Percentiles rank a stretch among this genome's conserved stretches.
phyloP scores from a whole-genome alignment of 2,113 vertebrate species.

The Spizaetus ornatus region DNA sequence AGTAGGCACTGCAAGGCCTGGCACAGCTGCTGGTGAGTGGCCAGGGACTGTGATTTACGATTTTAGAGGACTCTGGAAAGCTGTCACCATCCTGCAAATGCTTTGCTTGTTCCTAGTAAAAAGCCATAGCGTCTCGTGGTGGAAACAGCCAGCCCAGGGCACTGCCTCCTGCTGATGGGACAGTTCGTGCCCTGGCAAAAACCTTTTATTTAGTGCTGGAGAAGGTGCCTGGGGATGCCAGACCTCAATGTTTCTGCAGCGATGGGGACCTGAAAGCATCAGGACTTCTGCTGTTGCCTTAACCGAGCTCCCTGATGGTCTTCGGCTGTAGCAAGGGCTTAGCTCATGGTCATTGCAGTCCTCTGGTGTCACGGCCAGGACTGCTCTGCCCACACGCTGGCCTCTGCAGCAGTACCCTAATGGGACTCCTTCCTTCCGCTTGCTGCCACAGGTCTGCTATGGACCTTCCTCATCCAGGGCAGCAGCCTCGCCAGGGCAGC shows the following conservation, averaged over 20 bases:
- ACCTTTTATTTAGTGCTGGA: neutral
- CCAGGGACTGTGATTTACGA: accelerated
- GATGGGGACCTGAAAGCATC: neutral
- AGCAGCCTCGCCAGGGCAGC: neutral
- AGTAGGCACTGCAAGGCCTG: neutral
- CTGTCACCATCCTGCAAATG: neutral
- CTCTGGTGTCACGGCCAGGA: neutral
- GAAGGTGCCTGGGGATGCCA: neutral
- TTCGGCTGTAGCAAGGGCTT: neutral
- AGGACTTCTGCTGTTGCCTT: neutral
- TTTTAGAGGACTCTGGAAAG: neutral
- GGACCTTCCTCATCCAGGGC: neutral
- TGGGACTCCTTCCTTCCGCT: neutral
- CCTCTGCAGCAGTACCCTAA: neutral
- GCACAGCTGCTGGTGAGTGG: neutral
- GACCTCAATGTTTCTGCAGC: neutral
- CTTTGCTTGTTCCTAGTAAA: neutral
- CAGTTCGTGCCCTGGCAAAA: neutral
- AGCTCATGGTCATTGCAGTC: too few species aligned
- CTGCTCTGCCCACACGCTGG: accelerated
- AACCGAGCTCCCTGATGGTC: neutral
- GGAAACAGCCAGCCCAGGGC: neutral
- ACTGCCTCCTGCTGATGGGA: neutral
- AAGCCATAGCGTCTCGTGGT: neutral
- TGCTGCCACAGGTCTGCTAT: neutral